These are phyloP conservation scores for Drosophila melanica DNA, from an alignment of 1,140 invertebrate genomes.

Conservation along the genomic window DNA sequence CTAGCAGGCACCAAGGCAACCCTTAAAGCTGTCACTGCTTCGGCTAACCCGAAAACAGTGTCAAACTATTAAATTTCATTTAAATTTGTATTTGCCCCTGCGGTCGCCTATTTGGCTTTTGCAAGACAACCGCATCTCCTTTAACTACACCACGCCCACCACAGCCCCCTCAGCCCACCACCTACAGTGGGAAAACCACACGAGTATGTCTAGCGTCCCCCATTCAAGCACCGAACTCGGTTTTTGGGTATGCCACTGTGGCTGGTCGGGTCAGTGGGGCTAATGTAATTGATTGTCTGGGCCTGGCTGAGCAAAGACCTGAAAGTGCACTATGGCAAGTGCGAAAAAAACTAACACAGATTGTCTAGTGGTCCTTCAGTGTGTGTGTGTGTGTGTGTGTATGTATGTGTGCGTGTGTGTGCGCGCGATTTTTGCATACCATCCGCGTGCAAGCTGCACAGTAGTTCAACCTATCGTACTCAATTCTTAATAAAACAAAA, in stretches of 20 bases:
- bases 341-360: conserved; percentile 34
- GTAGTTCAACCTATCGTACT: not conserved
- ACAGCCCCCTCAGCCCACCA: too few species aligned
- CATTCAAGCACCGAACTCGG: conserved; percentile 31
- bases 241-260: conserved; percentile 24
- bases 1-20: not conserved
- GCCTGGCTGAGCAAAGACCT: conserved; percentile 39
- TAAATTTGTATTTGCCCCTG: conserved; percentile 39
- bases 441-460: conserved; percentile 18
- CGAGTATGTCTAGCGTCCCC: conserved; percentile 11
- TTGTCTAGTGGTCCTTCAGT: conserved; percentile 29
- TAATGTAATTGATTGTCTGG: conserved; percentile 74
- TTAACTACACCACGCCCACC: not conserved
- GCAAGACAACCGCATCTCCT: conserved; percentile 4
- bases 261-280: conserved; percentile 35
- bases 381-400: not conserved
- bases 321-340: conserved; percentile 30
- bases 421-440: conserved; percentile 50
- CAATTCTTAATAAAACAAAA: too few species aligned
- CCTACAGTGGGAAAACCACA: conserved; percentile 19
- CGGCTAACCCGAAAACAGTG: not conserved
- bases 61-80: conserved; percentile 45
- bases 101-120: conserved; percentile 29
- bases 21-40: conserved; percentile 1
- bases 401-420: not conserved